Percentiles rank a stretch among this genome's conserved stretches.
Evolutionary conservation across 2,888 invertebrate genomes (phyloP).

Genomic region (Campoplex nolae): DNA sequence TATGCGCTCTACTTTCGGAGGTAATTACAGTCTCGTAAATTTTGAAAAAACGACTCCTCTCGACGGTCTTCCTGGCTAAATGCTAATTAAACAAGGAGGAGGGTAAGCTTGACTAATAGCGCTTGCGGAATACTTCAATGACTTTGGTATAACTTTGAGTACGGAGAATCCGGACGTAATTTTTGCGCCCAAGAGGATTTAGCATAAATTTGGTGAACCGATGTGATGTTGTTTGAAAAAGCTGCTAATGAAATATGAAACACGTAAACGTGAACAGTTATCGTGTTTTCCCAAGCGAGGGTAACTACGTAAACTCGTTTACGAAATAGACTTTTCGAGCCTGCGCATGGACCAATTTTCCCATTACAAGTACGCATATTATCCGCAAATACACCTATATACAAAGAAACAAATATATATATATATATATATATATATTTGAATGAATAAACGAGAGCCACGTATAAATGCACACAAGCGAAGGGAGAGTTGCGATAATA

Average conservation of each 20-base stretch:
- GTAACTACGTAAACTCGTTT: conserved; percentile 21
- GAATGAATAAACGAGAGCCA: conserved; percentile 3
- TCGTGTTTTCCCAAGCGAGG: conserved; percentile 26
- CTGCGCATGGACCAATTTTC: conserved; percentile 14
- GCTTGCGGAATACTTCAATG: neutral
- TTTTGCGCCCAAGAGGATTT: neutral
- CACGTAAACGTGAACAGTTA: neutral
- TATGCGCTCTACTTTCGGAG: conserved; percentile 11
- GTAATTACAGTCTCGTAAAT: neutral
- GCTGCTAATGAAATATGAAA: neutral
- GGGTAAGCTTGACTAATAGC: conserved; percentile 15
- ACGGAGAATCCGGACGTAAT: neutral
- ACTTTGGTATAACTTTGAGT: conserved; percentile 1
- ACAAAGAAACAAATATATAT: neutral
- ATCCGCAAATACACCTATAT: conserved; percentile 2
- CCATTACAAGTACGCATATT: neutral
- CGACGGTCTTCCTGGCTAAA: neutral
- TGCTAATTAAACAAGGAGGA: neutral
- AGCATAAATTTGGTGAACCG: conserved; percentile 10
- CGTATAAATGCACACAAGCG: conserved; percentile 19
- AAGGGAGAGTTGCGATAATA: conserved; percentile 55
- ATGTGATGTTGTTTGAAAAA: neutral
- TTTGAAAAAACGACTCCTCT: neutral
- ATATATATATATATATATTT: conserved; percentile 7
- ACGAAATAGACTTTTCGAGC: conserved; percentile 28